phyloP scores from a whole-genome alignment of 2,113 vertebrate species.

The Aplodontia rufa region DNA sequence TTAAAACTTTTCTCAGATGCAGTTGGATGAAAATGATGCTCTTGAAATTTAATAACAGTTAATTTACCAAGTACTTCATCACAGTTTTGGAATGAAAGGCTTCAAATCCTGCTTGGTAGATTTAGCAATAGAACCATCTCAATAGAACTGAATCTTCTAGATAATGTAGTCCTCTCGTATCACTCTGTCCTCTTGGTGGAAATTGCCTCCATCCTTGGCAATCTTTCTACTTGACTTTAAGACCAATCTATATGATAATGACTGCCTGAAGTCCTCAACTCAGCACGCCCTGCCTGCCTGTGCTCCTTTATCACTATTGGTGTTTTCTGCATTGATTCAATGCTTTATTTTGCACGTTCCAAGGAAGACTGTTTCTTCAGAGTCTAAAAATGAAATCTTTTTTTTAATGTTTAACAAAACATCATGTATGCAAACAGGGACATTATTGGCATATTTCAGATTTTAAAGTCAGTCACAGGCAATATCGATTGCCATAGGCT shows the following conservation, averaged over 20 bases:
- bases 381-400: not conserved
- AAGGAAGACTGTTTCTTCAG: constrained; percentile 4
- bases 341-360: not conserved
- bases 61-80: constrained; percentile 57
- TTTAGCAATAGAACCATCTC: not conserved
- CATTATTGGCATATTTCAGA: constrained; percentile 30
- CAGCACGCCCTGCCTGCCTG: not conserved
- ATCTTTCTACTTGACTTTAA: constrained; percentile 24
- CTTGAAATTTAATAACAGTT: constrained; percentile 65
- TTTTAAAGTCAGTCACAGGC: constrained; percentile 10
- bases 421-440: not conserved
- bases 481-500: not conserved
- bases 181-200: constrained; percentile 13
- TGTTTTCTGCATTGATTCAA: not conserved
- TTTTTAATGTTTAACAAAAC: constrained; percentile 6
- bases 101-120: not conserved
- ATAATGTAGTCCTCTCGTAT: not conserved
- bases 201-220: constrained; percentile 7
- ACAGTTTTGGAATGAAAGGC: not conserved
- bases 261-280: not conserved
- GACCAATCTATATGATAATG: constrained; percentile 61
- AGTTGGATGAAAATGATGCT: constrained; percentile 2
- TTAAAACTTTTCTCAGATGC: constrained; percentile 33
- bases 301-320: not conserved
- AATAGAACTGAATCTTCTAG: constrained; percentile 37